Percentiles rank a stretch among this genome's conserved stretches.
Evolutionary conservation across 2,888 invertebrate genomes (phyloP).

Genomic region (Drosophila neonasuta): DNA sequence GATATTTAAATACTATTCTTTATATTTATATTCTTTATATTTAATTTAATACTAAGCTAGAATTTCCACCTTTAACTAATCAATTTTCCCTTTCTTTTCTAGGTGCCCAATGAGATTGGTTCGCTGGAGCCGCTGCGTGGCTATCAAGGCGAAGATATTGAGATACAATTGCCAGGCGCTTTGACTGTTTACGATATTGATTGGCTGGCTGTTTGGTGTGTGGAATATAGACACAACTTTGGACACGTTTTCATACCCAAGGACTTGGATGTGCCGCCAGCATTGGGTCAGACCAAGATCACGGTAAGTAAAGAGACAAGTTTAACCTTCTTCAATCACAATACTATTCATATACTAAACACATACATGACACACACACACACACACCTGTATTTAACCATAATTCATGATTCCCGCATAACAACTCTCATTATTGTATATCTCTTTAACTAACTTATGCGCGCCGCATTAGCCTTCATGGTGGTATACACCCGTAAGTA

Average conservation of each 20-base stretch:
- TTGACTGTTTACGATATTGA: conserved; percentile 95
- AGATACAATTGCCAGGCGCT: conserved; percentile 92
- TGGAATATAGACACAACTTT: conserved; percentile 94
- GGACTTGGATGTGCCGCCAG: conserved; percentile 94
- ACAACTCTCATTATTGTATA: conserved; percentile 68
- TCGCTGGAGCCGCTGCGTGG: conserved; percentile 90
- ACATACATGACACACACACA: conserved; percentile 8
- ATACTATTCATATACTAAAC: not conserved
- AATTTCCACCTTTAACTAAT: not conserved
- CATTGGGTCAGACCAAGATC: conserved; percentile 94
- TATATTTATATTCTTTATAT: too few relatives aligned
- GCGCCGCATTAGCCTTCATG: conserved; percentile 88
- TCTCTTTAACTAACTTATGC: conserved; percentile 75
- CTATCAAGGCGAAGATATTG: conserved; percentile 95
- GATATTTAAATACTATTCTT: too few relatives aligned
- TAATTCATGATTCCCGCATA: conserved; percentile 58
- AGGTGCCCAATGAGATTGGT: conserved; percentile 94
- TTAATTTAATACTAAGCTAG: too few relatives aligned
- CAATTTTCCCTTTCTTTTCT: conserved; percentile 14
- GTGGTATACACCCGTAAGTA: conserved; percentile 97
- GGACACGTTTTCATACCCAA: conserved; percentile 94
- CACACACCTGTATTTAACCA: conserved; percentile 49
- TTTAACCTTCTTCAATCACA: not conserved
- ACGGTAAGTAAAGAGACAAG: conserved; percentile 86
- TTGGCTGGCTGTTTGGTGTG: conserved; percentile 96